Evolutionary conservation across 2,113 vertebrate species (phyloP).

Genomic region (Chascanopsetta lugubris): DNA sequence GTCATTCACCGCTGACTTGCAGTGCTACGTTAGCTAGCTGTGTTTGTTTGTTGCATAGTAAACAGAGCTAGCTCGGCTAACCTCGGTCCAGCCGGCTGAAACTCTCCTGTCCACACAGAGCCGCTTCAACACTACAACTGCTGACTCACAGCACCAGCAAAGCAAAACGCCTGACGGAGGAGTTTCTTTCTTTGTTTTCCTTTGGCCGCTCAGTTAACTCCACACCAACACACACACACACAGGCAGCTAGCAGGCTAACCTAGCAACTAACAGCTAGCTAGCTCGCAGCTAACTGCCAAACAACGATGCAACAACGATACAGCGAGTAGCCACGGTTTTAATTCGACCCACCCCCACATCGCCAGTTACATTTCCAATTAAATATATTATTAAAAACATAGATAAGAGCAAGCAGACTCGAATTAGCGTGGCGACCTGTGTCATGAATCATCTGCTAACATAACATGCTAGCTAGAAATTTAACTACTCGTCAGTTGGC

Average conservation of each 20-base stretch:
- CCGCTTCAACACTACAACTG: slow-evolving; percentile 34
- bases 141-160: slow-evolving; percentile 42
- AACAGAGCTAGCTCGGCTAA: too few relatives aligned
- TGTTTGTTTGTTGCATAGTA: background rate
- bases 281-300: background rate
- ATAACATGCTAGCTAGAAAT: slow-evolving; percentile 50
- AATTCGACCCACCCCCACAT: background rate
- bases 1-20: too few relatives aligned
- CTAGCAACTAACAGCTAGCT: background rate
- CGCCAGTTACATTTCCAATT: background rate
- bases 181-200: background rate
- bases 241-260: background rate
- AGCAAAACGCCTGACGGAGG: slow-evolving; percentile 21
- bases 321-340: background rate
- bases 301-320: background rate
- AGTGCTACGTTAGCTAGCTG: too few relatives aligned
- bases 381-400: background rate
- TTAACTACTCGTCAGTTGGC: background rate
- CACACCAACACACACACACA: background rate
- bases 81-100: background rate
- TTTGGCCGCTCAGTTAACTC: background rate
- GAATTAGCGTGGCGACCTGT: background rate
- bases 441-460: slow-evolving; percentile 27
- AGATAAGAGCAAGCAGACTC: accelerated
- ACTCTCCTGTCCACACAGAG: background rate